Evolutionary conservation across 2,797 vertebrate species (phyloP).

Genomic region (Lepilemur septentrionalis): DNA sequence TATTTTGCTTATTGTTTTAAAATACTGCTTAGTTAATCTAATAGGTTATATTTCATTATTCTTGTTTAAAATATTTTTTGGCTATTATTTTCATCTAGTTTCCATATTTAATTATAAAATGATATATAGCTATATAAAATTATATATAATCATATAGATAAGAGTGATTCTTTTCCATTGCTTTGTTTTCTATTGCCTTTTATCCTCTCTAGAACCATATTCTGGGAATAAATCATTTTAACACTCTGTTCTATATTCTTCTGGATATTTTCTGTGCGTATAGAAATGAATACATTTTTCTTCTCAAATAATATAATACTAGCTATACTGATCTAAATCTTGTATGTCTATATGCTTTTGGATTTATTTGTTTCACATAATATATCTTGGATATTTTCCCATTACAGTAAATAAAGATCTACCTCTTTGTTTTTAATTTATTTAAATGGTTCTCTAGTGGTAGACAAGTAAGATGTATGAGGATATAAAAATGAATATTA

Average conservation of each 20-base stretch:
- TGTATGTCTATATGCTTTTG: conserved; percentile 1
- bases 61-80: background rate
- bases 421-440: conserved; percentile 46
- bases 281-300: background rate
- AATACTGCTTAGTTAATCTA: background rate
- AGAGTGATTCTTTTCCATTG: background rate
- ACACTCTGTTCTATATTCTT: background rate
- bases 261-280: conserved; percentile 23
- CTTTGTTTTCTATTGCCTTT: background rate
- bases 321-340: background rate
- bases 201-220: background rate
- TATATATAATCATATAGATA: background rate
- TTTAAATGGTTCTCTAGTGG: background rate
- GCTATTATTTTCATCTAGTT: background rate
- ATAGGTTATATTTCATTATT: background rate
- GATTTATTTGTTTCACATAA: background rate
- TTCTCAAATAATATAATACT: background rate
- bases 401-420: conserved; percentile 28
- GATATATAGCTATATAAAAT: background rate
- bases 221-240: conserved; percentile 11
- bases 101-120: conserved; percentile 18
- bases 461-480: conserved; percentile 14
- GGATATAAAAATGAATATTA: background rate
- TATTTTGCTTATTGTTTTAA: background rate
- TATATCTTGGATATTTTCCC: background rate